These are phyloP conservation scores for Clunio marinus DNA, from an alignment of 2,888 invertebrate species.

Conservation along the genomic window DNA sequence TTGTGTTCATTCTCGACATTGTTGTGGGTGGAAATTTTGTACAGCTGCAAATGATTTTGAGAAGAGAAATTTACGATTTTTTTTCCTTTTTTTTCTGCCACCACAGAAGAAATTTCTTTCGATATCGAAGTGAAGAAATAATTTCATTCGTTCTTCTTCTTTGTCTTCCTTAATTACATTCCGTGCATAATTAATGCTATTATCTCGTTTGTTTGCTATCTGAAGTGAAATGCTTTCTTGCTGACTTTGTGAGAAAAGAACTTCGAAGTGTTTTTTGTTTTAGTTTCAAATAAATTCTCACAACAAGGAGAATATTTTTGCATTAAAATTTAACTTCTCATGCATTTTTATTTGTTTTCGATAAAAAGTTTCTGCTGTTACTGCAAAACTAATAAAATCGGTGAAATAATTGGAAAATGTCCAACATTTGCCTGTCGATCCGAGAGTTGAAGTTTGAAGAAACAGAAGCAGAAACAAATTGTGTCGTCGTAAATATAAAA, in stretches of 20 bases:
- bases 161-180: not conserved
- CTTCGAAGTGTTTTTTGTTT: too few species aligned
- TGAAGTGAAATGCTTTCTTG: not conserved
- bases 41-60: not conserved
- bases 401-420: not conserved
- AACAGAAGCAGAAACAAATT: not conserved
- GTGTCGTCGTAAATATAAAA: not conserved
- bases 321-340: conserved; percentile 9
- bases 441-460: not conserved
- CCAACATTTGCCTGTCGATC: not conserved
- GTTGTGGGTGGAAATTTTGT: too few species aligned
- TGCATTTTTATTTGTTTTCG: not conserved
- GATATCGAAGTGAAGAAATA: not conserved
- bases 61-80: too few species aligned
- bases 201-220: not conserved
- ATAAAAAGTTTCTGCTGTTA: conserved; percentile 4
- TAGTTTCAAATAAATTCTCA: not conserved
- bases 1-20: not conserved
- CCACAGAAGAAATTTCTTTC: too few species aligned
- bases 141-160: not conserved
- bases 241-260: conserved; percentile 1
- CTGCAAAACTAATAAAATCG: not conserved
- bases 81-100: too few species aligned
- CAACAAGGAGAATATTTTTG: not conserved
- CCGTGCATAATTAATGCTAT: not conserved